Percentiles rank a stretch among this genome's conserved stretches.
Evolutionary conservation across 30 jellyfish, hydroid and myxozoan genomes (phyloP).

Genomic region (Rhopilema esculentum): DNA sequence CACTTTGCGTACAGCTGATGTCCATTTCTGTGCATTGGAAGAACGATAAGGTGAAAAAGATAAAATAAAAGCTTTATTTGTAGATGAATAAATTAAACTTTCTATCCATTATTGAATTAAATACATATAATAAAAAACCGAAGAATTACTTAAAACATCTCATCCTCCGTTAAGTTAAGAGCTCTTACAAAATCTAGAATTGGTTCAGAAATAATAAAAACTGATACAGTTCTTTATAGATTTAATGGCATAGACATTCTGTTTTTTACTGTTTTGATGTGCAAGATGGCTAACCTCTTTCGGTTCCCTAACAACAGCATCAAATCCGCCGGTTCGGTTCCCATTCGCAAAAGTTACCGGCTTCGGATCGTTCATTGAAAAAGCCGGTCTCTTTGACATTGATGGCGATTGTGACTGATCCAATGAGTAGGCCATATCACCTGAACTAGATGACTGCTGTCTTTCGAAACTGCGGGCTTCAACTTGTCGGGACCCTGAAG

Average conservation of each 20-base stretch:
- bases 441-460: not conserved
- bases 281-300: not conserved
- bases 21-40: slow-evolving; percentile 18
- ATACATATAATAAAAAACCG: too few relatives aligned
- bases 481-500: not conserved
- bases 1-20: slow-evolving; percentile 40
- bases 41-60: not conserved
- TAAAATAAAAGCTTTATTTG: too few relatives aligned
- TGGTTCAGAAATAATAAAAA: too few relatives aligned
- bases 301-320: not conserved
- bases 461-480: not conserved
- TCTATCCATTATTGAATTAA: too few relatives aligned
- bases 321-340: not conserved
- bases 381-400: not conserved
- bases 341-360: not conserved
- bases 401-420: not conserved
- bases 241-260: too few relatives aligned
- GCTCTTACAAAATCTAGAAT: too few relatives aligned
- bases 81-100: too few relatives aligned
- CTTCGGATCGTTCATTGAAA: slow-evolving; percentile 36
- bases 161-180: too few relatives aligned
- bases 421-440: not conserved
- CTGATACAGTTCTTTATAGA: too few relatives aligned
- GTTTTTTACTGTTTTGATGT: too few relatives aligned
- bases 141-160: too few relatives aligned